These are phyloP conservation scores for Holotrichia oblita DNA, from an alignment of 1,140 invertebrate species.

Conservation along the genomic window DNA sequence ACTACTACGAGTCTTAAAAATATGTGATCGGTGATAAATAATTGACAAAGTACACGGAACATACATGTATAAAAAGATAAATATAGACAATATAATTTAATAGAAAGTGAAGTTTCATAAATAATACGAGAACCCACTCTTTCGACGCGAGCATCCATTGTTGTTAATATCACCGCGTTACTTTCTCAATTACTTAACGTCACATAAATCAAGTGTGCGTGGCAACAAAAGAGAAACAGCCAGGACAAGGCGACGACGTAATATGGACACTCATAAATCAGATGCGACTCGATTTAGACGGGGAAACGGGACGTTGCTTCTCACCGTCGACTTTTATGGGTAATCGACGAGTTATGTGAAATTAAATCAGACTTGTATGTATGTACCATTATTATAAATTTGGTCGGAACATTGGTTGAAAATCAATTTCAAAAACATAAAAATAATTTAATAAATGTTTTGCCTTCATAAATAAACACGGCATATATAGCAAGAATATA, in stretches of 20 bases:
- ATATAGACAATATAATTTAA: not conserved
- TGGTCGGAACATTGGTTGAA: no score
- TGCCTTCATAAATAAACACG: no score
- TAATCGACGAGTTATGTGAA: not conserved
- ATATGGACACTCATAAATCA: slow-evolving; percentile 25
- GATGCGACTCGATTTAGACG: not conserved
- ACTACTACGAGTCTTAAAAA: no score
- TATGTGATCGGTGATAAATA: no score
- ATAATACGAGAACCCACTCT: slow-evolving; percentile 17
- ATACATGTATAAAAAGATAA: not conserved
- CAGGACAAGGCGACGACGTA: slow-evolving; percentile 16
- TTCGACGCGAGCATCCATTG: not conserved
- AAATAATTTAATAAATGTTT: no score
- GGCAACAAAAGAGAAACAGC: slow-evolving; percentile 16
- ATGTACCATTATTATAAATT: no score
- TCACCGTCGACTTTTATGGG: not conserved
- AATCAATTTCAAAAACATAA: no score
- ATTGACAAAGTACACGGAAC: not conserved
- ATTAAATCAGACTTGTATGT: no score
- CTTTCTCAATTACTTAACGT: slow-evolving; percentile 35
- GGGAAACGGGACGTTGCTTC: not conserved
- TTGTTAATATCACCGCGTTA: slow-evolving; percentile 31
- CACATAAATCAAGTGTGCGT: slow-evolving; percentile 15
- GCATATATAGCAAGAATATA: no score
- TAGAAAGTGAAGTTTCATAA: slow-evolving; percentile 19